Base-by-base conservation (phyloP, 2,113 vertebrate species). In the Dendrocopos noguchii region DNA sequence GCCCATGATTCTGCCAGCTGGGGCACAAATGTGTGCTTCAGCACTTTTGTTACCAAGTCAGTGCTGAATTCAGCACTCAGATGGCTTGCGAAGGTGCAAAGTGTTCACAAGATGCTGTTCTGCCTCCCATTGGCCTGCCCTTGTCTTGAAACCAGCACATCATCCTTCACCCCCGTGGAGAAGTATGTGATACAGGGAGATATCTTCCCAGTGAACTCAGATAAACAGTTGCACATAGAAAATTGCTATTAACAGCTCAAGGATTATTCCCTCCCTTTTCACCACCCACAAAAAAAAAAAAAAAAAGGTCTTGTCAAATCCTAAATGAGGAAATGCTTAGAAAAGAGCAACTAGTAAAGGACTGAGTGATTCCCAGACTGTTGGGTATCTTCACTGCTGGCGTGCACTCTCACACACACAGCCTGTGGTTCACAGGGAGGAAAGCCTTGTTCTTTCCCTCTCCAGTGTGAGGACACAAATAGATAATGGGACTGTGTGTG, bases 331-430 rank as follows among this genome's bases (percentile, higher is more conserved):
- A 87, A 63, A 77, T 50, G 24, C 28, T 67, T 75, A 72, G 52
- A 56, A 82, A 95, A 90, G 25, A 91, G 39, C 86, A 94, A 87
- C 84, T 88, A 71, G 87, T 87, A 34, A 76, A 78, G 52, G n/a
- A 57, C 0, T 50, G 55, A 68, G 24, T 68, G 83, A 80, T 74
- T 86, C 66, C 61, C 57, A 55, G 39, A 24, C n/a, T 86, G 60
- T 27, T 3, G 5, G 47, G 29, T 12, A 59, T 84, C 57, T 90
- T 80, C 12, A 7, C 20, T 57, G 82, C 36, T 1, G 1, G 27
- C 0, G 0, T 25, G 36, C 19, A 7, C 55, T 81, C 27, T 12
- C 19, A 44, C 3, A 6, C 4, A 3, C 52, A 52, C 11, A 5
- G 46, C 2, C 12, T 21, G 70, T 3, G 1, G 72, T 65, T 84